Conservation (phyloP, 2,797 vertebrate genomes). For the Cossypha dichroa region DNA sequence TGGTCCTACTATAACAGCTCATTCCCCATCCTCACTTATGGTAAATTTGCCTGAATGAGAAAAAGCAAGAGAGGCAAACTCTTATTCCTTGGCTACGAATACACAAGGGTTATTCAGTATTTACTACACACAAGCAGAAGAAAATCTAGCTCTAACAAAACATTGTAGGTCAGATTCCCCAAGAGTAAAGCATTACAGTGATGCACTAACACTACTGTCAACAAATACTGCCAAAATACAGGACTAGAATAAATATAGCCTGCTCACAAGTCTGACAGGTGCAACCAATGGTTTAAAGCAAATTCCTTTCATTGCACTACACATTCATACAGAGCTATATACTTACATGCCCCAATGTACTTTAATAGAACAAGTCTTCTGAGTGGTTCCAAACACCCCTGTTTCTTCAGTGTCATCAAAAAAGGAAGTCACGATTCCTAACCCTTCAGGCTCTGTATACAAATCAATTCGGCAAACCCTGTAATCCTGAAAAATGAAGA, state of each 20-base stretch:
- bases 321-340: not conserved
- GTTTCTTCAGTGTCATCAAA: constrained; percentile 86
- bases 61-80: not conserved
- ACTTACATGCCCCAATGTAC: constrained; percentile 95
- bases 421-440: constrained; percentile 84
- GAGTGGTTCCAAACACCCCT: constrained; percentile 83
- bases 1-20: not conserved
- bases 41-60: not conserved
- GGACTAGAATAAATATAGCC: not conserved
- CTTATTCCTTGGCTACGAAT: not conserved
- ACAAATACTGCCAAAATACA: not conserved
- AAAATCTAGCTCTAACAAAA: not conserved
- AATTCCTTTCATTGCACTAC: constrained; percentile 10
- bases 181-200: not conserved
- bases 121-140: not conserved
- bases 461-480: constrained; percentile 88
- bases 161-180: not conserved
- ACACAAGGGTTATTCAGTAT: not conserved
- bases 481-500: constrained; percentile 85
- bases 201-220: not conserved
- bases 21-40: fast-evolving
- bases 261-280: not conserved
- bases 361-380: constrained; percentile 91
- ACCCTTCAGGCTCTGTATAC: constrained; percentile 88
- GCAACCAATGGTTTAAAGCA: not conserved